These are phyloP conservation scores for Plebejus melissa DNA, from an alignment of 2,888 invertebrate genomes.

Conservation along the genomic window DNA sequence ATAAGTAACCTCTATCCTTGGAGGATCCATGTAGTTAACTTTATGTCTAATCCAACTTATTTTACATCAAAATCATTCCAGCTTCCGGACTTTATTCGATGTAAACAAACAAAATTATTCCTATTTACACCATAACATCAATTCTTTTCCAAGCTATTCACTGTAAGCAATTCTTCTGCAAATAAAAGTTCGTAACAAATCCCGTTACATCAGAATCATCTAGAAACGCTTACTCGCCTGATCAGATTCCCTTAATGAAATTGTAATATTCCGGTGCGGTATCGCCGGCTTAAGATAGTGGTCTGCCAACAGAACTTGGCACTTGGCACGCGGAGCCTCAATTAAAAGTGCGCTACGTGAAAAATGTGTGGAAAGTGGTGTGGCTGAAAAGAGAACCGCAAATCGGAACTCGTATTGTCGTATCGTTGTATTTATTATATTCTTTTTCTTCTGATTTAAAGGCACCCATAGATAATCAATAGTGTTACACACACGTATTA, in stretches of 20 bases:
- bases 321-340: conserved; percentile 28
- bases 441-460: no score
- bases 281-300: conserved; percentile 38
- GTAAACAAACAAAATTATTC: neutral
- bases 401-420: neutral
- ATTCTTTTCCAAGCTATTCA: neutral
- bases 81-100: neutral
- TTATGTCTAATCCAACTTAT: no score
- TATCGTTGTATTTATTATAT: neutral
- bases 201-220: neutral
- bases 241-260: conserved; percentile 26
- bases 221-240: conserved; percentile 1
- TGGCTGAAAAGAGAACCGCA: neutral
- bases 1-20: no score
- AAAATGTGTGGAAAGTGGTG: neutral
- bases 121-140: neutral
- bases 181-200: conserved; percentile 14
- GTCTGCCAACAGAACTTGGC: conserved; percentile 54
- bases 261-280: conserved; percentile 24
- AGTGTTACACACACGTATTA: no score
- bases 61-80: no score
- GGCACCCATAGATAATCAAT: no score
- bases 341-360: neutral
- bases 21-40: no score
- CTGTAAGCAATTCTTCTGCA: neutral